phyloP scores from a whole-genome alignment of 2,113 vertebrate genomes.

The Danionella cerebrum region DNA sequence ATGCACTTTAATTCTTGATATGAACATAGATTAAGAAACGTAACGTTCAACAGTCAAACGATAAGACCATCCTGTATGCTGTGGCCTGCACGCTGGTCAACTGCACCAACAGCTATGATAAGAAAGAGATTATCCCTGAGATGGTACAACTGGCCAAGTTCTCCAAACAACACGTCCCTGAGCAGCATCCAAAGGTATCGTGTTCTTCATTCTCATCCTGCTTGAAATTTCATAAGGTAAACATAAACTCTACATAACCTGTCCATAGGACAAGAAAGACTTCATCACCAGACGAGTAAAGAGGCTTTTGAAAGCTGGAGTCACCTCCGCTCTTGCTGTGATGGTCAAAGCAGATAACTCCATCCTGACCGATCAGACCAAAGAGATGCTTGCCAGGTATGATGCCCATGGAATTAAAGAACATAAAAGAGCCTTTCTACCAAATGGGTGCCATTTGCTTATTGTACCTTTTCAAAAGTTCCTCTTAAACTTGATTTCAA shows the following conservation, averaged over 20 bases:
- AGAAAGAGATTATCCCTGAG: constrained; percentile 91
- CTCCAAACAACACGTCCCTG: constrained; percentile 95
- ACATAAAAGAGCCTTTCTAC: neutral
- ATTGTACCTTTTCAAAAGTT: too few species aligned
- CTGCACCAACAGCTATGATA: constrained; percentile 93
- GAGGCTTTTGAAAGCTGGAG: constrained; percentile 75
- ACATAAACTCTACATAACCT: too few species aligned
- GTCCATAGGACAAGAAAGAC: constrained; percentile 98
- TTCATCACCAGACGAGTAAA: constrained; percentile 84
- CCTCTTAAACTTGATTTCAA: too few species aligned
- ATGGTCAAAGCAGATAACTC: constrained; percentile 90
- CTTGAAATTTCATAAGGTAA: too few species aligned
- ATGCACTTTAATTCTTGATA: too few species aligned
- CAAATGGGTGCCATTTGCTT: too few species aligned
- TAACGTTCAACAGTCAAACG: too few species aligned
- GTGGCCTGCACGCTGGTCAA: constrained; percentile 88
- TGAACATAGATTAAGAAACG: too few species aligned
- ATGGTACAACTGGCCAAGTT: constrained; percentile 94
- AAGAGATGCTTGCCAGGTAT: constrained; percentile 87
- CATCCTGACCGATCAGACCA: constrained; percentile 87
- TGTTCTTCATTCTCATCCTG: too few species aligned
- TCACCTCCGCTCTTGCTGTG: constrained; percentile 80
- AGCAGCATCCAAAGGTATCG: constrained; percentile 96
- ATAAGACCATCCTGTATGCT: constrained; percentile 91
- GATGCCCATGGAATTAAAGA: neutral